Percentiles rank a stretch among this genome's conserved stretches.
Conservation (phyloP, 1,140 invertebrate species). For the Hirudo medicinalis region DNA sequence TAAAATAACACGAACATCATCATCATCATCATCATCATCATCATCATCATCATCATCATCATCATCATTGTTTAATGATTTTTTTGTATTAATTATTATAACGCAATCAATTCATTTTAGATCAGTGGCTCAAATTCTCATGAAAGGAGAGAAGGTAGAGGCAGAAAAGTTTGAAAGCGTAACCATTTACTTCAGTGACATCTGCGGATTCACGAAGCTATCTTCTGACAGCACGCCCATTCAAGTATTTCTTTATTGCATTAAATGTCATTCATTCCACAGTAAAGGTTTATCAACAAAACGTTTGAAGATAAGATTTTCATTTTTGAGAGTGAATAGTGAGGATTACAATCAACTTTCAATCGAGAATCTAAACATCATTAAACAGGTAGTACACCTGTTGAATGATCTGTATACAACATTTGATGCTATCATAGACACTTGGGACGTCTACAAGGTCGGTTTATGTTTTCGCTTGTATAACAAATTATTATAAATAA, state of each 20-base stretch:
- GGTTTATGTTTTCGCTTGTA: slow-evolving; percentile 24
- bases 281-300: no score
- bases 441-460: slow-evolving; percentile 96
- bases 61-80: no score
- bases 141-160: slow-evolving; percentile 70
- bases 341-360: no score
- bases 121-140: slow-evolving; percentile 74
- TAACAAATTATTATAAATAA: no score
- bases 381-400: slow-evolving; percentile 69
- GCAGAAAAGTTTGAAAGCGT: slow-evolving; percentile 83
- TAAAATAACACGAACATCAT: no score
- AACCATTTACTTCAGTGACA: slow-evolving; percentile 94
- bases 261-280: no score
- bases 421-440: slow-evolving; percentile 88
- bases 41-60: no score
- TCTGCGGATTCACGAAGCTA: slow-evolving; percentile 53
- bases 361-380: background rate
- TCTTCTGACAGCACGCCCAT: slow-evolving; percentile 5
- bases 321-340: no score
- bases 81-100: no score
- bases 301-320: no score
- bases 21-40: no score
- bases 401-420: slow-evolving; percentile 90
- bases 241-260: background rate
- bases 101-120: slow-evolving; percentile 29